Conservation (phyloP, 2,113 vertebrate genomes). For the Coptodon rendalli region DNA sequence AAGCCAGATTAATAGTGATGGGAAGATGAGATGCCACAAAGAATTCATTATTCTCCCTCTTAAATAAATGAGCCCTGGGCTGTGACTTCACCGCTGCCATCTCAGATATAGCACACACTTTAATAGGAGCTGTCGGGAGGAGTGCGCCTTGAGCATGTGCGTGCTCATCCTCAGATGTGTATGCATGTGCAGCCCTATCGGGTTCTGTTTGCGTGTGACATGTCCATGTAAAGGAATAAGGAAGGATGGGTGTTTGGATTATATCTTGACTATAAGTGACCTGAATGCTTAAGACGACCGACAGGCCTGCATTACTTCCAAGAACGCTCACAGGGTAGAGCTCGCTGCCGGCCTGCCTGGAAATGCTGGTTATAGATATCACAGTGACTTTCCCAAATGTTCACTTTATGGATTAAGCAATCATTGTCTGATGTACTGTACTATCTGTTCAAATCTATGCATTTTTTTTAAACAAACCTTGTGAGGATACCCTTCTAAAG, state of each 20-base stretch:
- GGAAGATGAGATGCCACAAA: conserved; percentile 63
- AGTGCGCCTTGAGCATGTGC: neutral
- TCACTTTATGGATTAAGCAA: conserved; percentile 47
- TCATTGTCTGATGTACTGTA: conserved; percentile 9
- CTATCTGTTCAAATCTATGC: neutral
- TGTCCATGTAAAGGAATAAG: neutral
- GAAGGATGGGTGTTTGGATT: neutral
- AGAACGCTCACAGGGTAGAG: conserved; percentile 42
- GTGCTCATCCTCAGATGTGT: neutral
- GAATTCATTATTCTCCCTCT: conserved; percentile 54
- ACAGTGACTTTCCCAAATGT: conserved; percentile 51
- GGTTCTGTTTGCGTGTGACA: neutral
- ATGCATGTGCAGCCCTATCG: neutral
- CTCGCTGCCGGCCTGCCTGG: conserved; percentile 12
- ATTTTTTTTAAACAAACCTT: neutral
- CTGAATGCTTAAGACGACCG: neutral
- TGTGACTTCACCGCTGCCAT: conserved; percentile 39
- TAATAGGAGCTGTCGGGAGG: conserved; percentile 39
- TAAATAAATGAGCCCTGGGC: conserved; percentile 64
- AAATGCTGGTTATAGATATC: conserved; percentile 29
- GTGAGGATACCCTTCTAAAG: neutral
- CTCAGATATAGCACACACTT: conserved; percentile 23
- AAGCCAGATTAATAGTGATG: conserved; percentile 53
- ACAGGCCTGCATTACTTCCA: conserved; percentile 18
- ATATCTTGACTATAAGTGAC: neutral